These are phyloP conservation scores for Ardeotis arabs DNA, from an alignment of 2,113 vertebrate species.

Conservation along the genomic window DNA sequence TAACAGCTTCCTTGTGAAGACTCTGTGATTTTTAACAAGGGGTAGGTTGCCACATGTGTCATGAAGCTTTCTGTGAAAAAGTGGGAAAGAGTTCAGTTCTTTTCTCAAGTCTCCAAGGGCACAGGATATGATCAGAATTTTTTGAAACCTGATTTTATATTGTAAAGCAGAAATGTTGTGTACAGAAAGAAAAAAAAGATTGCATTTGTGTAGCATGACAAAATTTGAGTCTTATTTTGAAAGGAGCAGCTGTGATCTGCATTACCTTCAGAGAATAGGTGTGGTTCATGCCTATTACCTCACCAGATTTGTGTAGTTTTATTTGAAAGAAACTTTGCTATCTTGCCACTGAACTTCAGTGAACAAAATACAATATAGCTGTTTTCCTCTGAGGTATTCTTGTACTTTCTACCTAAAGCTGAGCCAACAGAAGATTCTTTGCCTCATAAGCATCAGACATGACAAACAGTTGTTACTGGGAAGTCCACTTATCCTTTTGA, in stretches of 20 bases:
- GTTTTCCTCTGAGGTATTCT: slow-evolving; percentile 37
- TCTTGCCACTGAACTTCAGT: neutral
- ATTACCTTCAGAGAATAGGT: slow-evolving; percentile 45
- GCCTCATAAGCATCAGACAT: neutral
- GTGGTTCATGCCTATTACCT: neutral
- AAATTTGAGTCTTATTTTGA: neutral
- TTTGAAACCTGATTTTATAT: neutral
- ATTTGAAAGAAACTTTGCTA: slow-evolving; percentile 14
- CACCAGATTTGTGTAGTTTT: neutral
- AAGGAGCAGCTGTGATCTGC: slow-evolving; percentile 18
- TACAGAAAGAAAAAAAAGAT: neutral
- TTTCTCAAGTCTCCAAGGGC: neutral
- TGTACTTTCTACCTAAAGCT: neutral
- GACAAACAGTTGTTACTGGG: neutral
- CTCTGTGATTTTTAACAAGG: neutral
- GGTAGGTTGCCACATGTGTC: neutral
- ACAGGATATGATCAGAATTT: neutral
- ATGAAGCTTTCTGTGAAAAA: neutral
- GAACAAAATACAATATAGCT: slow-evolving; percentile 3
- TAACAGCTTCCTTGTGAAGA: neutral
- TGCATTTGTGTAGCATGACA: slow-evolving; percentile 13
- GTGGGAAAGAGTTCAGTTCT: neutral
- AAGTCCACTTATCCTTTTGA: neutral
- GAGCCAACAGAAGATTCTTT: slow-evolving; percentile 6
- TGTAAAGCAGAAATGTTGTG: slow-evolving; percentile 16